Conservation (phyloP, 2,888 invertebrate genomes). For the Dermolepida albohirtum region DNA sequence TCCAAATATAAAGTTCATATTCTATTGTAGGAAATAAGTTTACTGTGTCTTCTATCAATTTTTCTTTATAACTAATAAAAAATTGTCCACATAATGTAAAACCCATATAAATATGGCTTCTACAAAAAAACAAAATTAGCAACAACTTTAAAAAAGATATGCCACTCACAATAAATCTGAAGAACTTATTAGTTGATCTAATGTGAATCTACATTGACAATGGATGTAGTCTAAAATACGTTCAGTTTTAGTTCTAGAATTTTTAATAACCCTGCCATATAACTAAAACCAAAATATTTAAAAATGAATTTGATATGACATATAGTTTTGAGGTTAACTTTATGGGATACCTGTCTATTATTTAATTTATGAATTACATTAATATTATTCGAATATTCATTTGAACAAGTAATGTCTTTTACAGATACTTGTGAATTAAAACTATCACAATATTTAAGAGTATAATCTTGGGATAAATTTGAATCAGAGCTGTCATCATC, state of each 20-base stretch:
- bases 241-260: slow-evolving; percentile 63
- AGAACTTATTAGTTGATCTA: slow-evolving; percentile 52
- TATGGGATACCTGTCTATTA: slow-evolving; percentile 52
- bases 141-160: not conserved
- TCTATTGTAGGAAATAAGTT: slow-evolving; percentile 55
- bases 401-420: slow-evolving; percentile 27
- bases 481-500: slow-evolving; percentile 48
- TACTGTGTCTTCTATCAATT: slow-evolving; percentile 52
- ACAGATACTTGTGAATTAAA: slow-evolving; percentile 34
- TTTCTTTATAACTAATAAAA: slow-evolving; percentile 83
- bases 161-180: slow-evolving; percentile 57
- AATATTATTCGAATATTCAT: slow-evolving; percentile 39
- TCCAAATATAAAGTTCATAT: slow-evolving; percentile 64
- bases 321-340: slow-evolving; percentile 54
- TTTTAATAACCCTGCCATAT: slow-evolving; percentile 61
- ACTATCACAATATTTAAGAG: slow-evolving; percentile 40
- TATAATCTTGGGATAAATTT: slow-evolving; percentile 42
- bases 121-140: slow-evolving; percentile 56
- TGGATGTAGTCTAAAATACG: slow-evolving; percentile 61
- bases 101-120: slow-evolving; percentile 94
- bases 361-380: slow-evolving; percentile 52
- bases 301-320: slow-evolving; percentile 46
- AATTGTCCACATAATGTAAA: slow-evolving; percentile 95
- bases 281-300: slow-evolving; percentile 55
- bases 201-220: slow-evolving; percentile 59